These are phyloP conservation scores for Rafetus swinhoei DNA, from an alignment of 2,113 vertebrate genomes.

Conservation along the genomic window DNA sequence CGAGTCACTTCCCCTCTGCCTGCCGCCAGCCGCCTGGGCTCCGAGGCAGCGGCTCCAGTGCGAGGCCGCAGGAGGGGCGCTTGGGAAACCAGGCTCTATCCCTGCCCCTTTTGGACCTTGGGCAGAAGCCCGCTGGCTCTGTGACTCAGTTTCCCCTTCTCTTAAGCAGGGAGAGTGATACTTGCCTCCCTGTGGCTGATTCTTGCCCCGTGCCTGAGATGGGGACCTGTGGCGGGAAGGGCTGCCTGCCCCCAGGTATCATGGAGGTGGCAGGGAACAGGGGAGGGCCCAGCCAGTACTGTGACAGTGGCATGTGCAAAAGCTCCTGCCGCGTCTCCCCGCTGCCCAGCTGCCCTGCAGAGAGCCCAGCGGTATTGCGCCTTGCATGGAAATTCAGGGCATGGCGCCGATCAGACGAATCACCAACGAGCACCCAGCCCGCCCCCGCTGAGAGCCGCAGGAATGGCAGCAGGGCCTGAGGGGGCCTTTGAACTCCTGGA, in stretches of 20 bases:
- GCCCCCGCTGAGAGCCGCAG: conserved; percentile 44
- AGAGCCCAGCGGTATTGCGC: fast-evolving
- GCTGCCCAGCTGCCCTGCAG: neutral
- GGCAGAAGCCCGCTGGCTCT: neutral
- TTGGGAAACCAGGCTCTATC: fast-evolving
- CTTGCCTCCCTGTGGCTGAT: fast-evolving
- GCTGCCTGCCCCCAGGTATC: neutral
- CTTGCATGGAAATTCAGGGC: neutral
- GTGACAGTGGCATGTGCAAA: neutral
- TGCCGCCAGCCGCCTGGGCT: neutral
- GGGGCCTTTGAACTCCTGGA: conserved; percentile 12
- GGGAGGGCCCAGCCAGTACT: neutral
- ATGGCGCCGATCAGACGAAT: neutral
- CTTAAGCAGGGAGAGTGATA: fast-evolving
- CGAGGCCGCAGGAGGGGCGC: fast-evolving
- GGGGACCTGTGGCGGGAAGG: neutral
- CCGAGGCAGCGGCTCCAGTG: fast-evolving
- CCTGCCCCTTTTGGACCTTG: neutral
- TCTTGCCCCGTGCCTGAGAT: neutral
- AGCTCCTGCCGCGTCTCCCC: neutral
- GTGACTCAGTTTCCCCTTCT: fast-evolving
- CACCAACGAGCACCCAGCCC: no score
- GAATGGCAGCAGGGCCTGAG: neutral
- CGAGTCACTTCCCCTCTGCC: neutral
- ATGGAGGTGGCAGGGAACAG: neutral